Percentiles rank a stretch among this genome's conserved stretches.
These are phyloP conservation scores for Euzetes globulus DNA, from an alignment of 2,888 invertebrate species.

Conservation along the genomic window DNA sequence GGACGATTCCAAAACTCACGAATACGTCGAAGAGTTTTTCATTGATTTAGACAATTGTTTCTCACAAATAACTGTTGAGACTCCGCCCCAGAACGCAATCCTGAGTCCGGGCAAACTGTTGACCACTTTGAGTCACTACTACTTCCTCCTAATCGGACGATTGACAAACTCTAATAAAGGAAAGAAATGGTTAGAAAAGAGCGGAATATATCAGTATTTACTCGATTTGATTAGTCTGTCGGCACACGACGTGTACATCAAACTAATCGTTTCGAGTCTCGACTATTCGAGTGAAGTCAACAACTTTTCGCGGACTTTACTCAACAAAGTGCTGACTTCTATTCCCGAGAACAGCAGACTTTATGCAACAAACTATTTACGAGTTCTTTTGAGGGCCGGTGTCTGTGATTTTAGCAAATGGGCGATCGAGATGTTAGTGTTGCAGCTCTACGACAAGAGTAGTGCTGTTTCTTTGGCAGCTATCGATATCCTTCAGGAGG, in stretches of 20 bases:
- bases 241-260: constrained; percentile 74
- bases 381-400: constrained; percentile 64
- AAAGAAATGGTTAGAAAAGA: constrained; percentile 59
- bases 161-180: constrained; percentile 52
- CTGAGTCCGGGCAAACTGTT: constrained; percentile 73
- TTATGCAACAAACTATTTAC: constrained; percentile 84
- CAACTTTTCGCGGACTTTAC: constrained; percentile 44
- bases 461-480: constrained; percentile 71
- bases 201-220: constrained; percentile 61
- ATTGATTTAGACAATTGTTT: constrained; percentile 53
- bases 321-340: constrained; percentile 41
- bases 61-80: constrained; percentile 43
- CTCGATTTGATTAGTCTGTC: constrained; percentile 32
- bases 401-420: constrained; percentile 60
- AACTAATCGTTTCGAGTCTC: constrained; percentile 81
- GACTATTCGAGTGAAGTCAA: constrained; percentile 70
- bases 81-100: constrained; percentile 31
- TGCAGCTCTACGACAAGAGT: constrained; percentile 74
- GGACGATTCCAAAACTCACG: constrained; percentile 61
- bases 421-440: constrained; percentile 75
- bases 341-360: constrained; percentile 53
- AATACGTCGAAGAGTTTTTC: constrained; percentile 67
- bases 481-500: constrained; percentile 76
- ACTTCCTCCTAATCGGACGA: constrained; percentile 86
- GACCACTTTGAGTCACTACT: constrained; percentile 84